Evolutionary conservation across 2,888 invertebrate genomes (phyloP).

Genomic region (Aphidoletes aphidimyza): DNA sequence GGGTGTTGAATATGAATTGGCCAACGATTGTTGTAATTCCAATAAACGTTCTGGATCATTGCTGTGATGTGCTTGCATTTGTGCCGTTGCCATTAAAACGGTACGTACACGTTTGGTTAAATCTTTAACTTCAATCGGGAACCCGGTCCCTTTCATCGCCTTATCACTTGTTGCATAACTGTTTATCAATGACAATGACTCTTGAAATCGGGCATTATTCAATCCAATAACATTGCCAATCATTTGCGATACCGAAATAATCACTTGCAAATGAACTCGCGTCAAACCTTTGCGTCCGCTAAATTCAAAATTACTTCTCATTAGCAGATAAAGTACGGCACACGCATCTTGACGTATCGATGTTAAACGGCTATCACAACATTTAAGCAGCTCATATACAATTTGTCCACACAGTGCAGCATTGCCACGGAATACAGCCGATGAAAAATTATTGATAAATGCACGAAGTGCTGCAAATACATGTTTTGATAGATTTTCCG

Average conservation of each 20-base stretch:
- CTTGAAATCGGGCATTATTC: constrained; percentile 94
- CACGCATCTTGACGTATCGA: constrained; percentile 90
- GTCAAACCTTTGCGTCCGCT: constrained; percentile 85
- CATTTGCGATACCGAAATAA: constrained; percentile 94
- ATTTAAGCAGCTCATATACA: constrained; percentile 81
- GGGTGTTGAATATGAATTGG: constrained; percentile 93
- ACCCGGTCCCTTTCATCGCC: constrained; percentile 92
- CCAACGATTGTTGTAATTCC: constrained; percentile 90
- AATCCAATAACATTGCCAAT: constrained; percentile 89
- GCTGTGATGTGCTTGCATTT: constrained; percentile 88
- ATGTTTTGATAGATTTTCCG: constrained; percentile 89
- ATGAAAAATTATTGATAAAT: constrained; percentile 90
- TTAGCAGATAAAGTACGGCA: constrained; percentile 88
- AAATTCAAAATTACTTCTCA: constrained; percentile 95
- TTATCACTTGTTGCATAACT: constrained; percentile 93
- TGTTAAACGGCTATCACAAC: constrained; percentile 87
- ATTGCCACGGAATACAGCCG: constrained; percentile 86
- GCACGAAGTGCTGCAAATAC: constrained; percentile 91
- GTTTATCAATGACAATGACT: constrained; percentile 90
- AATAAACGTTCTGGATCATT: constrained; percentile 88
- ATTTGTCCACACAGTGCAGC: constrained; percentile 83
- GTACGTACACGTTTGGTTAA: constrained; percentile 92
- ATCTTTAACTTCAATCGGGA: constrained; percentile 92
- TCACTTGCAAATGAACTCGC: constrained; percentile 91
- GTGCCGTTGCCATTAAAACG: constrained; percentile 93